Base-by-base conservation (phyloP, 2,888 invertebrate genomes). In the Scaptomyza caliginosa region DNA sequence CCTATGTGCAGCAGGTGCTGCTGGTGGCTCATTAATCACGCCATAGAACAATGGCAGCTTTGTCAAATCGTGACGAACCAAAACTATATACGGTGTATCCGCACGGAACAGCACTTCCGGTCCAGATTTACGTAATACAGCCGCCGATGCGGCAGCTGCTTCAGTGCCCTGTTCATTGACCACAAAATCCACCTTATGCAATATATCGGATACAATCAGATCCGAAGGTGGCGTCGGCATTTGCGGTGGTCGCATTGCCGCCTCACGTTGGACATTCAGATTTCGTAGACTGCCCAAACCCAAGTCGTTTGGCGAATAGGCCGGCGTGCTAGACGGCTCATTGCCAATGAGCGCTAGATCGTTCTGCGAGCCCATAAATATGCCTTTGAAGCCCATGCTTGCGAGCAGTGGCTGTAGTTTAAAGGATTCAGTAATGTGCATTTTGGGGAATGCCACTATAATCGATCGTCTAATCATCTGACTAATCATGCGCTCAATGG, bases 31-130 rank as follows among this genome's bases (percentile, higher is more conserved):
- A 67, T 93, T 93, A 3, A 95, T 92, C 10, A 93, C 91, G 0
- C 94, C 95, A 93, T 94, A 95, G 88, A 95, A 95, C 49, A 94
- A 89, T 8, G 94, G 92, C 3, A 94, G 86, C 69, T 93, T 93
- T 4, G 94, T 93, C 4, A 92, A 90, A 76, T 94, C 93, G 77
- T 95, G 93, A 68, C 94, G 92, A 63, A 95, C 94, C 79, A 95
- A 93, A 78, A 95, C 93, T 28, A 95, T 84, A 86, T 95, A 95
- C 0, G 96, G 95, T 45, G 93, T 92, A 77, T 95, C 94, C 3
- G 93, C 94, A 42, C 92, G 91, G 66, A 91, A 90, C 2, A 88
- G 58, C 0, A 92, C 88, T 77, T 92, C 92, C 7, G 92, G 92
- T 0, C 94, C 94, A 36, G 92, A 92, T 63, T 94, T 92, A 6